Base-by-base conservation (phyloP, 2,888 invertebrate species). In the Drosophila conformis region DNA sequence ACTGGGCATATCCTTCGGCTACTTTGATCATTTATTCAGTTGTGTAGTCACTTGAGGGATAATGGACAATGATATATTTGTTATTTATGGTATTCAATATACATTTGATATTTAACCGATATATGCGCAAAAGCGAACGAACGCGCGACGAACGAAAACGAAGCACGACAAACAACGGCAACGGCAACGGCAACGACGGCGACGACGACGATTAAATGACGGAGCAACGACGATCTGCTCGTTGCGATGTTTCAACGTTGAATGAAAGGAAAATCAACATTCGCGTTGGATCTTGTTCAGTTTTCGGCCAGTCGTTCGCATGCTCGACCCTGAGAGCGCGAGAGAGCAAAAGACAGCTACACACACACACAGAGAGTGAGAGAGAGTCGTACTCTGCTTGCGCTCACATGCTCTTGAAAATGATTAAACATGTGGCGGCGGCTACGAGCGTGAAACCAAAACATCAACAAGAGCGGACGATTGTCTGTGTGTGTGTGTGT, bases 251-350 rank as follows among this genome's bases (percentile, higher is more conserved):
- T 70, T 81, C 81, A 69, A 87, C 91, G 82, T 83, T 83, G 87
- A 92, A 92, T 92, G 92, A 92, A 92, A 92, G 92, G 92, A 92
- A 92, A 92, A 92, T 91, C 91, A 89, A 89, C 89, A 88, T 86
- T 89, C 73, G 86, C 91, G 75, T 81, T 91, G 92, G 92, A 92
- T 92, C 92, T 92, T 92, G 92, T 92, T 91, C 82, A 90, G 82
- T 85, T 76, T 83, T 83, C 77, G 80, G 69, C 76, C 80, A 78
- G 75, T 29, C 69, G 73, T 27, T 61, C 65, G 75, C 57, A 29
- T 25, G 54, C 58, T 63, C 79, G 82, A 75, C 82, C 78, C 76
- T 80, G 83, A 77, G 64, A 56, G 73, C 52, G 65, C 10, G 56
- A 13, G 51, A 38, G 59, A 18, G 58, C 29, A 52, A 4, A 11